Conservation (phyloP, 2,888 invertebrate species). For the Aethes cnicana region DNA sequence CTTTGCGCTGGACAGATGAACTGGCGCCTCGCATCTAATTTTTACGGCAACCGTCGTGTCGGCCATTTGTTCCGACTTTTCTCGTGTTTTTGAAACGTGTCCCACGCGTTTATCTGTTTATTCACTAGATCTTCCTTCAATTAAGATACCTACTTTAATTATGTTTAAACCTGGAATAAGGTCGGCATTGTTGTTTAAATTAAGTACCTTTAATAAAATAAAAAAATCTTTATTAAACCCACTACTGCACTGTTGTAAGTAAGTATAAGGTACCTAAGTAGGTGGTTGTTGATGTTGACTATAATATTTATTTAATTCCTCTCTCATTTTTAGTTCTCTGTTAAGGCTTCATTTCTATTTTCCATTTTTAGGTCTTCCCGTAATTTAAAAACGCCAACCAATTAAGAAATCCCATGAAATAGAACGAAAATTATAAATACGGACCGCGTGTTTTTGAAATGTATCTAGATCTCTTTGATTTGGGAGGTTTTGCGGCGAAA, state of each 20-base stretch:
- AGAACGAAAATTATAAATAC: conserved; percentile 7
- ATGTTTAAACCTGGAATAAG: too few species aligned
- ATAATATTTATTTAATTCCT: neutral
- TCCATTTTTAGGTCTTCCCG: neutral
- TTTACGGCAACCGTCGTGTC: conserved; percentile 1
- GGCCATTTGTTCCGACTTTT: conserved; percentile 11
- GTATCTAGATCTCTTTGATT: conserved; percentile 42
- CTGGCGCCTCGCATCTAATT: conserved; percentile 4
- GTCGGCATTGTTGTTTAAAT: too few species aligned
- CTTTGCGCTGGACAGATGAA: conserved; percentile 25
- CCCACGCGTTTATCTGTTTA: too few species aligned
- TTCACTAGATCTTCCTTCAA: too few species aligned
- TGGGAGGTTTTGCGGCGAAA: conserved; percentile 42
- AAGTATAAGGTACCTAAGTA: too few species aligned
- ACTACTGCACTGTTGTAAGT: too few species aligned
- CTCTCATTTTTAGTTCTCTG: neutral
- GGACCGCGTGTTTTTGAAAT: conserved; percentile 36
- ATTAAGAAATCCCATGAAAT: neutral
- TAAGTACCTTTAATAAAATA: too few species aligned
- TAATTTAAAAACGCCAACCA: neutral
- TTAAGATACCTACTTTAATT: too few species aligned
- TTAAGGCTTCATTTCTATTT: neutral
- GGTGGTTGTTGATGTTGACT: too few species aligned
- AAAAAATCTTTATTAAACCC: too few species aligned
- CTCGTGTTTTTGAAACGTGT: conserved; percentile 4